Conservation (phyloP, 2,888 invertebrate species). For the Caenorhabditis japonica region DNA sequence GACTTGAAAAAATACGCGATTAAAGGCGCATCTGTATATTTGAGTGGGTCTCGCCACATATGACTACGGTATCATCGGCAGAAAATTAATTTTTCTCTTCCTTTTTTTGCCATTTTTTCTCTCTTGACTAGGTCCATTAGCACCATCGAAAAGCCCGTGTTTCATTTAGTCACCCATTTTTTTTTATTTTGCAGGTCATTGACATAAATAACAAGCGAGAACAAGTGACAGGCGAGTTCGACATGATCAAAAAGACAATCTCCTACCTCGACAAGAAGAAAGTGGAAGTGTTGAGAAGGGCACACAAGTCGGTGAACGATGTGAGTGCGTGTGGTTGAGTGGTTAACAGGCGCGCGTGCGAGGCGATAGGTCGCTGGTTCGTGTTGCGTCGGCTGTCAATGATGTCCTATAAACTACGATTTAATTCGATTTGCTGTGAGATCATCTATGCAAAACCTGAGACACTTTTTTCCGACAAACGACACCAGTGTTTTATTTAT, state of each 20-base stretch:
- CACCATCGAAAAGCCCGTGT: neutral
- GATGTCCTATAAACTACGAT: conserved; percentile 56
- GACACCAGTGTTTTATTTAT: too few relatives aligned
- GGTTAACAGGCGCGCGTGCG: conserved; percentile 20
- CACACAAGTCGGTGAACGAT: conserved; percentile 88
- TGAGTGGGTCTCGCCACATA: too few relatives aligned
- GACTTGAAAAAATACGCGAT: too few relatives aligned
- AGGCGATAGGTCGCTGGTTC: conserved; percentile 22
- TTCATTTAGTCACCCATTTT: neutral
- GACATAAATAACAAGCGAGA: conserved; percentile 84
- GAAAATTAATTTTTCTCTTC: too few relatives aligned
- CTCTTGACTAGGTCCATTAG: too few relatives aligned
- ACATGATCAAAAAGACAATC: conserved; percentile 86
- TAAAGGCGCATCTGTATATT: too few relatives aligned
- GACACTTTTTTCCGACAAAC: conserved; percentile 56
- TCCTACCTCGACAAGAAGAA: conserved; percentile 92
- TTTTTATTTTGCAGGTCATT: conserved; percentile 80
- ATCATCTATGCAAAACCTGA: conserved; percentile 37
- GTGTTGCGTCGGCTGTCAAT: conserved; percentile 31
- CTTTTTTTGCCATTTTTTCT: too few relatives aligned
- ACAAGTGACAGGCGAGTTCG: conserved; percentile 85
- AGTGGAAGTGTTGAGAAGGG: conserved; percentile 85
- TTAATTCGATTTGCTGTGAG: conserved; percentile 59
- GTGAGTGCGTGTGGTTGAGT: conserved; percentile 68
- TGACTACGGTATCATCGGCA: too few relatives aligned